Conservation (phyloP, 2,113 vertebrate species). For the Acanthisitta chloris region DNA sequence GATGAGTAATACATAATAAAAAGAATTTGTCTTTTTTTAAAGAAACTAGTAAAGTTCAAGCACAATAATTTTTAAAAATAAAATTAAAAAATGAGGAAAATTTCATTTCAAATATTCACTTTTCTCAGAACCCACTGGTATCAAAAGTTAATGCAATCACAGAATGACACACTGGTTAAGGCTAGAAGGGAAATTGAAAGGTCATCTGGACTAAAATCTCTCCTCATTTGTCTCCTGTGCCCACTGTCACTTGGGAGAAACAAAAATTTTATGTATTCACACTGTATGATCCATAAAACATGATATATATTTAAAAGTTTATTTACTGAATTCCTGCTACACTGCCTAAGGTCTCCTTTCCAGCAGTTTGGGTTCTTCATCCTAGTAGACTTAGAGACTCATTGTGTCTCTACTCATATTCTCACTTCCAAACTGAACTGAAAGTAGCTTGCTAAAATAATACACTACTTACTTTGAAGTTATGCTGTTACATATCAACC, state of each 20-base stretch:
- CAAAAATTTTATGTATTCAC: background rate
- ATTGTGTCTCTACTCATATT: background rate
- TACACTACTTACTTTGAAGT: background rate
- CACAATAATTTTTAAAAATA: background rate
- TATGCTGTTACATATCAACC: background rate
- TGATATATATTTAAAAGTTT: rapidly evolving
- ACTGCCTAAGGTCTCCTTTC: background rate
- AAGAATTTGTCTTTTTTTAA: background rate
- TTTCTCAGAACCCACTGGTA: background rate
- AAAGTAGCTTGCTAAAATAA: background rate
- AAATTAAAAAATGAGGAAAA: background rate
- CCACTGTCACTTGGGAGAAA: background rate
- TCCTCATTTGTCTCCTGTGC: background rate
- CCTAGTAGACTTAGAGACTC: background rate
- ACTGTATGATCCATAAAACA: background rate
- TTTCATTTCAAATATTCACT: background rate
- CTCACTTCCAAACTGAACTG: background rate
- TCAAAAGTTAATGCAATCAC: background rate
- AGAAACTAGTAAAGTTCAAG: background rate
- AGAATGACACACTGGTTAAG: background rate
- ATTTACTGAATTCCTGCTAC: rapidly evolving
- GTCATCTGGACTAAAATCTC: background rate
- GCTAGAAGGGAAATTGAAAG: rapidly evolving
- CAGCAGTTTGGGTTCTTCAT: background rate
- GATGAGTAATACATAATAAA: background rate